Base-by-base conservation (phyloP, 1,140 invertebrate species). In the Mactra quadrangularis region DNA sequence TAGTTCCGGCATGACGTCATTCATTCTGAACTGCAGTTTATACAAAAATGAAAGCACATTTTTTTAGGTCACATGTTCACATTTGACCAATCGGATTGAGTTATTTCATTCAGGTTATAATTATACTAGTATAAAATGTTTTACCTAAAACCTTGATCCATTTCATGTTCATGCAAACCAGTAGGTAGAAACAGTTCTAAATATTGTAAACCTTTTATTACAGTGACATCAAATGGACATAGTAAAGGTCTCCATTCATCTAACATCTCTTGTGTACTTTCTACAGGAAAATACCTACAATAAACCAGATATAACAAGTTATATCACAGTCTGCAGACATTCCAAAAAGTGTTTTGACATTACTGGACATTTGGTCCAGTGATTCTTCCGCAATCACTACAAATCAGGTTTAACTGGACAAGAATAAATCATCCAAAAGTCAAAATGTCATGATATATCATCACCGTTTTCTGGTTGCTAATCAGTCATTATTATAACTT, bases 221-320 rank as follows among this genome's bases (percentile, higher is more conserved):
- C 95, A 86, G 94, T 93, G 75, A 90, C 74, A 91, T 97, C 93
- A 91, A 92, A 94, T 75, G 97, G 95, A 93, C 96, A 96, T 87
- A 97, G 88, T 75, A 94, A 93, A 19, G 97, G 97, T 70, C 96
- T 94, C 87, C 97, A 95, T 92, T 97, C 96, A 84, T 96, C 96
- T 72, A 99, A 91, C 88, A 99, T 98, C 93, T 99, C 97, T 92
- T 96, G 95, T 0, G 97, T 98, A 1, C 97, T 95, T 25, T 93
- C 92, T 25, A 95, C 87, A 6, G 95, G 94, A 89, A 97, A 97
- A 92, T 97, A 97, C 47, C 95, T 96, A 89, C 52, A 91, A 89
- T 25, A 45, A 57, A 83, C 52, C 35, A 79, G 59, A 47, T 7
- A 66, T n/a, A 11, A n/a, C n/a, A n/a, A n/a, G n/a, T n/a, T n/a